phyloP scores from a whole-genome alignment of 2,797 vertebrate species.

The Clarias fuscus region DNA sequence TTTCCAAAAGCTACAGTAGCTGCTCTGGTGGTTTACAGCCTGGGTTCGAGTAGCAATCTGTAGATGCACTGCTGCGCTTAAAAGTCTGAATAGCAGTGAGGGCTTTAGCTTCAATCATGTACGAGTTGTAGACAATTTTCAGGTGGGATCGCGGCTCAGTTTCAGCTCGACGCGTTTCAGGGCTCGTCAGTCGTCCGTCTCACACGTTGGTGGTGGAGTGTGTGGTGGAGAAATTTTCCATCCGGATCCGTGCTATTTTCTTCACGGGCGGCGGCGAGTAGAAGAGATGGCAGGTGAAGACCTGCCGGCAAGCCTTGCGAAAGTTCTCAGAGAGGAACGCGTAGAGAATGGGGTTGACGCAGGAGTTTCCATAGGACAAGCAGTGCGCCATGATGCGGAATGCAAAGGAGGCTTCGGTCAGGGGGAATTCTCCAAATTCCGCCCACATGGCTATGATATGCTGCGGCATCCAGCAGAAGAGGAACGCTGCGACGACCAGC shows the following conservation, averaged over 20 bases:
- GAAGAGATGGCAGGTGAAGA: constrained; percentile 66
- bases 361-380: constrained; percentile 83
- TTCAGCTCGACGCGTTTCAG: constrained; percentile 1
- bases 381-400: constrained; percentile 82
- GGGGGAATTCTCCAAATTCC: constrained; percentile 79
- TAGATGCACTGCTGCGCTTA: background rate
- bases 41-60: background rate
- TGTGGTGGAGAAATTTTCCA: constrained; percentile 80
- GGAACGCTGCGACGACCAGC: constrained; percentile 77
- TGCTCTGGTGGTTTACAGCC: background rate
- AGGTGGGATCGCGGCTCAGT: constrained; percentile 8
- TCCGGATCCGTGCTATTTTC: constrained; percentile 70
- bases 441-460: constrained; percentile 86
- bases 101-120: background rate
- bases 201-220: constrained; percentile 75
- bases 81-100: background rate
- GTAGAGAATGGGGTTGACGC: constrained; percentile 83
- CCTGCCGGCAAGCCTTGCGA: constrained; percentile 76
- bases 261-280: constrained; percentile 47
- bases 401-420: constrained; percentile 76
- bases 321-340: constrained; percentile 86
- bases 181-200: constrained; percentile 21
- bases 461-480: constrained; percentile 84
- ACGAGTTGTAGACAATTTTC: background rate
- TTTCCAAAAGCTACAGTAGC: background rate